phyloP scores from a whole-genome alignment of 2,797 vertebrate species.

The Poliocrania exsul region DNA sequence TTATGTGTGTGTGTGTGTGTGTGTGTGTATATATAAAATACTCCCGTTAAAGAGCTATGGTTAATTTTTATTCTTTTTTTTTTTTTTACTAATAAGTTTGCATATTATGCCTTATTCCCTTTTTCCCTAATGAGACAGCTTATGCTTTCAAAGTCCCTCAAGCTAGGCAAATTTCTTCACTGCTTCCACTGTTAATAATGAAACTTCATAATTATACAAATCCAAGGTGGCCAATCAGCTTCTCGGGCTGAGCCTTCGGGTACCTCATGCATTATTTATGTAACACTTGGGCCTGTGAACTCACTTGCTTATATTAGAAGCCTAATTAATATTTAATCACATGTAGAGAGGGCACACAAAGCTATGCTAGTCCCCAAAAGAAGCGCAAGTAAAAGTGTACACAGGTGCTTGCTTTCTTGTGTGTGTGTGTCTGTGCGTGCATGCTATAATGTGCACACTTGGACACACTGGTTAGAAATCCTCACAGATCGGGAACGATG shows the following conservation, averaged over 20 bases:
- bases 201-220: conserved; percentile 88
- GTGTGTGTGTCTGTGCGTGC: not conserved
- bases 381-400: conserved; percentile 53
- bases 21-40: not conserved
- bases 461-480: not conserved
- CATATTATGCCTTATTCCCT: conserved; percentile 82
- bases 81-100: conserved; percentile 81
- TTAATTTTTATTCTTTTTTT: conserved; percentile 64
- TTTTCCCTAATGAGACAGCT: conserved; percentile 85
- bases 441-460: not conserved
- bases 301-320: conserved; percentile 83
- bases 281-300: conserved; percentile 79
- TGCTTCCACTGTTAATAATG: conserved; percentile 85
- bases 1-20: not conserved
- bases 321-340: conserved; percentile 88
- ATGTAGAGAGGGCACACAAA: conserved; percentile 73
- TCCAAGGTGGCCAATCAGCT: conserved; percentile 86
- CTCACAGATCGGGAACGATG: not conserved
- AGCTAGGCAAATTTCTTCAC: conserved; percentile 84
- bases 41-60: conserved; percentile 59
- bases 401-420: conserved; percentile 18
- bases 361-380: conserved; percentile 59
- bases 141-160: conserved; percentile 86
- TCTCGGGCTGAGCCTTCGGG: conserved; percentile 81
- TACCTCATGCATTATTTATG: conserved; percentile 84